Evolutionary conservation across 2,888 invertebrate species (phyloP).

Genomic region (Conistra vaccinii): DNA sequence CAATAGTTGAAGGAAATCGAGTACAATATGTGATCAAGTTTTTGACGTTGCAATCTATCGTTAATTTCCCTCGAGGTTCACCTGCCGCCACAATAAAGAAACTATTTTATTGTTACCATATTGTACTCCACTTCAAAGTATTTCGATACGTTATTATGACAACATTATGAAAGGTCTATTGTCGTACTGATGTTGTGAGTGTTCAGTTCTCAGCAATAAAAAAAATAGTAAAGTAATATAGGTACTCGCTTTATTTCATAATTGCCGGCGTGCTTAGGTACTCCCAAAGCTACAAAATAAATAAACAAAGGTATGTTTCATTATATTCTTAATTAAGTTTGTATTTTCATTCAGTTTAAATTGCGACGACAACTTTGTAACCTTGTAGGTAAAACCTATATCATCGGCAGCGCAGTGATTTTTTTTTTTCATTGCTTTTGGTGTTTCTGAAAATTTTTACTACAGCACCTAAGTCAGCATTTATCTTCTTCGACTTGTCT

Average conservation of each 20-base stretch:
- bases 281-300: slow-evolving; percentile 2
- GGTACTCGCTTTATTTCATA: slow-evolving; percentile 22
- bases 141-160: slow-evolving; percentile 70
- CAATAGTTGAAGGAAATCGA: slow-evolving; percentile 80
- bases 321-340: slow-evolving; percentile 1
- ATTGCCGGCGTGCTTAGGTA: neutral
- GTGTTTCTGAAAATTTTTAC: neutral
- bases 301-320: slow-evolving; percentile 7
- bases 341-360: slow-evolving; percentile 11
- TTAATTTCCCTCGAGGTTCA: slow-evolving; percentile 87
- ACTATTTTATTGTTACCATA: slow-evolving; percentile 85
- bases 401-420: neutral
- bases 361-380: neutral
- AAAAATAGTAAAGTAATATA: neutral
- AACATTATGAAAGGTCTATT: slow-evolving; percentile 65
- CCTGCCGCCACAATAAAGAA: slow-evolving; percentile 87
- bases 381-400: neutral
- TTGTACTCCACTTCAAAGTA: slow-evolving; percentile 71
- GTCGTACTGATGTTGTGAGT: slow-evolving; percentile 56
- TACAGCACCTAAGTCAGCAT: neutral
- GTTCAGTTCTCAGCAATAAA: slow-evolving; percentile 39
- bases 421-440: neutral
- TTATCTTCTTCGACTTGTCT: too few relatives aligned
- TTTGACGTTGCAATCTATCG: slow-evolving; percentile 88
- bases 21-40: slow-evolving; percentile 87